phyloP scores from a whole-genome alignment of 2,113 vertebrate genomes.

The Indicator maculatus region DNA sequence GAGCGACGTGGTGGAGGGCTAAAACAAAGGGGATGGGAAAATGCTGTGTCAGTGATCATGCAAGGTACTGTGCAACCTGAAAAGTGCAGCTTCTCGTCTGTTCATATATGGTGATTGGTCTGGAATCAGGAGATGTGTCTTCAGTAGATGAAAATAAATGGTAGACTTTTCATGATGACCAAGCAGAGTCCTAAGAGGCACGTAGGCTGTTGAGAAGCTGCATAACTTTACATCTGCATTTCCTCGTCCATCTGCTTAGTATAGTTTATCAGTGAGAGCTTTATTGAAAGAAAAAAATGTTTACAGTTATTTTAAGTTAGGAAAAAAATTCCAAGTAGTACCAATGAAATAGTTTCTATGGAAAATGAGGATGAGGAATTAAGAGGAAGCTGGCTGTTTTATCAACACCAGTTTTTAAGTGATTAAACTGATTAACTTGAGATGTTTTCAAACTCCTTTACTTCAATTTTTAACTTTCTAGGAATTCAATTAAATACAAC shows the following conservation, averaged over 20 bases:
- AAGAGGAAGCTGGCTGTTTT: neutral
- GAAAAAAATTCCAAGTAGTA: neutral
- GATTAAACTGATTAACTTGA: neutral
- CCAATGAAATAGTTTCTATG: neutral
- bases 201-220: neutral
- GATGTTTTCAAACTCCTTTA: neutral
- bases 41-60: neutral
- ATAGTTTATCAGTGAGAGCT: neutral
- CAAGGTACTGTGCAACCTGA: neutral
- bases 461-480: neutral
- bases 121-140: neutral
- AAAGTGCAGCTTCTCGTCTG: fast-evolving
- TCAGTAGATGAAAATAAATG: neutral
- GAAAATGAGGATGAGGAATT: neutral
- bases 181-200: neutral
- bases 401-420: neutral
- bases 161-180: neutral
- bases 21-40: neutral
- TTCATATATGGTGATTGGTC: fast-evolving
- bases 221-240: neutral
- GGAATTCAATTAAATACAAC: neutral
- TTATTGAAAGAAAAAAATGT: neutral
- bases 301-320: neutral
- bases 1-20: neutral
- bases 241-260: neutral